These are phyloP conservation scores for Dipus sagitta DNA, from an alignment of 2,797 vertebrate genomes.

Conservation along the genomic window DNA sequence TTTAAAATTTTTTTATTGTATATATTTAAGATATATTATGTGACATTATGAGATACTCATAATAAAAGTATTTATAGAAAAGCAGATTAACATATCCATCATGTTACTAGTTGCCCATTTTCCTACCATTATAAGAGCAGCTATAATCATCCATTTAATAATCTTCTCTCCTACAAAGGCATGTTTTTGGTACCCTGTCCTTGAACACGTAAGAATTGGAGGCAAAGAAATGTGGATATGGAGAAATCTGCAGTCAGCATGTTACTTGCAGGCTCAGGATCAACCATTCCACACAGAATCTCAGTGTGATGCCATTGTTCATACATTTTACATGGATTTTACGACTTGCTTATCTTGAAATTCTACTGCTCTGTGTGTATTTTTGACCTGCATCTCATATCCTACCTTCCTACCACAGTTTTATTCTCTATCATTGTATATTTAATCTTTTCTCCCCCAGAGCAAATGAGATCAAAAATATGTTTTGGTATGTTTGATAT, in stretches of 20 bases:
- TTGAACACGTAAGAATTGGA: slow-evolving; percentile 83
- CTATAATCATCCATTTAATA: not conserved
- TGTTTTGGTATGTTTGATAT: not conserved
- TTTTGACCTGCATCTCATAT: not conserved
- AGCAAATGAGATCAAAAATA: not conserved
- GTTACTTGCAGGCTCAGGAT: slow-evolving; percentile 68
- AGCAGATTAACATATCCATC: not conserved
- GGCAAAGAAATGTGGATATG: slow-evolving; percentile 76
- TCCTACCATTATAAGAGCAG: not conserved
- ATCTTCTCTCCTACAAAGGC: slow-evolving; percentile 81
- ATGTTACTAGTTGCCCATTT: not conserved
- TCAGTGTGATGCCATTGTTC: not conserved
- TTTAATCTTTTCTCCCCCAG: not conserved
- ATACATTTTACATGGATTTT: not conserved
- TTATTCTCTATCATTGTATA: not conserved
- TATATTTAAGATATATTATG: not conserved
- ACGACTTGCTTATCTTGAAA: not conserved
- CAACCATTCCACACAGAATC: slow-evolving; percentile 35
- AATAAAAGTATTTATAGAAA: not conserved
- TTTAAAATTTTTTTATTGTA: not conserved
- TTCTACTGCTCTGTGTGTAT: not conserved
- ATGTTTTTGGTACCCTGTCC: slow-evolving; percentile 71
- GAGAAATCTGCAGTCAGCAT: slow-evolving; percentile 63
- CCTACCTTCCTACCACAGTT: not conserved
- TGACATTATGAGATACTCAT: not conserved